phyloP scores from a whole-genome alignment of 2,888 invertebrate species.

The Tipula confusa region DNA sequence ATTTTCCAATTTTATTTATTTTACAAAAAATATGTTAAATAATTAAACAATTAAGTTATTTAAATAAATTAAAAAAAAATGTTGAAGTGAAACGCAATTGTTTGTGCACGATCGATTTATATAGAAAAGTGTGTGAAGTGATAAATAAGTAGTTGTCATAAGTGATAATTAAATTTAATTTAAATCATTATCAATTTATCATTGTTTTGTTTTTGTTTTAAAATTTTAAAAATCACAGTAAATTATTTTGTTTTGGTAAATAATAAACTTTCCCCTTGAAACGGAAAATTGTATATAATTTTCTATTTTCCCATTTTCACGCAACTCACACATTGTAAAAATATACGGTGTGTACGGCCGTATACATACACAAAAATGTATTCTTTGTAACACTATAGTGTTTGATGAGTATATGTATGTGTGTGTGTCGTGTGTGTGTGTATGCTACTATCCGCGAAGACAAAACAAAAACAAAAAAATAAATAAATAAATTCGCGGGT shows the following conservation, averaged over 20 bases:
- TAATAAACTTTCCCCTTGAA: conserved; percentile 20
- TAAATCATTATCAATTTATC: background rate
- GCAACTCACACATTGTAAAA: conserved; percentile 21
- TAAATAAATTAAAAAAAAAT: background rate
- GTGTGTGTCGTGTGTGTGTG: too few relatives aligned
- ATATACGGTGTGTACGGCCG: background rate
- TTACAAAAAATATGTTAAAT: background rate
- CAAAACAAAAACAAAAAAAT: conserved; percentile 29
- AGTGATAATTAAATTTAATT: background rate
- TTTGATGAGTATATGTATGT: too few relatives aligned
- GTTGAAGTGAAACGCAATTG: background rate
- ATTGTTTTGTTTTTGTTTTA: background rate
- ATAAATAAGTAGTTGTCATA: background rate
- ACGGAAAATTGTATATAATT: background rate
- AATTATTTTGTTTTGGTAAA: background rate
- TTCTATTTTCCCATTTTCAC: conserved; percentile 29
- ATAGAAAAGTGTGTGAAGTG: background rate
- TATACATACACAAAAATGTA: background rate
- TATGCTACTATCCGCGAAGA: conserved; percentile 26
- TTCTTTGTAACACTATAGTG: background rate
- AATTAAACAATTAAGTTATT: background rate
- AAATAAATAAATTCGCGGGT: conserved; percentile 27
- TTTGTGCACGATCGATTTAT: background rate
- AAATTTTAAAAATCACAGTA: background rate
- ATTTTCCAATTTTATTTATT: background rate